Conservation (phyloP, 2,113 vertebrate genomes). For the Paramormyrops kingsleyae region DNA sequence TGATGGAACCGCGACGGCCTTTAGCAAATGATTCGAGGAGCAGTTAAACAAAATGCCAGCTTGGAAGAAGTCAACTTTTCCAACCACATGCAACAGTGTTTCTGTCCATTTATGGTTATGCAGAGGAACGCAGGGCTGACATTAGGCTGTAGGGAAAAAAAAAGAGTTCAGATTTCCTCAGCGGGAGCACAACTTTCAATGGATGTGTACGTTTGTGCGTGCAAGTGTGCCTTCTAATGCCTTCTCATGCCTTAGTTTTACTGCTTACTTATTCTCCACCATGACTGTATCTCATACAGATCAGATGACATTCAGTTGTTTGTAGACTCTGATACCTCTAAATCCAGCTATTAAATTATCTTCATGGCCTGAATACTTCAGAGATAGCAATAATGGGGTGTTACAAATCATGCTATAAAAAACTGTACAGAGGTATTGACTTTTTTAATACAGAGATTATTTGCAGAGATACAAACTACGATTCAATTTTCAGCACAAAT, state of each 20-base stretch:
- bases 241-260: neutral
- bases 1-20: slow-evolving; percentile 29
- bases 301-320: slow-evolving; percentile 27
- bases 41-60: neutral
- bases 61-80: slow-evolving; percentile 24
- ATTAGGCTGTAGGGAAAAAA: neutral
- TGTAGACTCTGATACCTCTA: slow-evolving; percentile 31
- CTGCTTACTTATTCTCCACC: slow-evolving; percentile 13
- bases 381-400: slow-evolving; percentile 26
- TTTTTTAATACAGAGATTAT: slow-evolving; percentile 14
- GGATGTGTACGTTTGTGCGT: slow-evolving; percentile 24
- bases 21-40: slow-evolving; percentile 22
- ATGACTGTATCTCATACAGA: slow-evolving; percentile 16
- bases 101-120: slow-evolving; percentile 22
- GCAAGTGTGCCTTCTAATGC: neutral
- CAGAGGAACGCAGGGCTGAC: neutral
- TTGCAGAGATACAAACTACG: slow-evolving; percentile 22
- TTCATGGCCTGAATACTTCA: slow-evolving; percentile 24
- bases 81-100: slow-evolving; percentile 9
- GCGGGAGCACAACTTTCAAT: neutral
- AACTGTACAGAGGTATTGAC: slow-evolving; percentile 8
- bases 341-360: slow-evolving; percentile 31
- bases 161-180: neutral
- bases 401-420: neutral
- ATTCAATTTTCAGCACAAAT: slow-evolving; percentile 18